A percentile compares a stretch with the other conserved stretches of the same genome.
These are phyloP conservation scores for Oryzias sinensis DNA, from an alignment of 2,797 vertebrate species.

Conservation along the genomic window DNA sequence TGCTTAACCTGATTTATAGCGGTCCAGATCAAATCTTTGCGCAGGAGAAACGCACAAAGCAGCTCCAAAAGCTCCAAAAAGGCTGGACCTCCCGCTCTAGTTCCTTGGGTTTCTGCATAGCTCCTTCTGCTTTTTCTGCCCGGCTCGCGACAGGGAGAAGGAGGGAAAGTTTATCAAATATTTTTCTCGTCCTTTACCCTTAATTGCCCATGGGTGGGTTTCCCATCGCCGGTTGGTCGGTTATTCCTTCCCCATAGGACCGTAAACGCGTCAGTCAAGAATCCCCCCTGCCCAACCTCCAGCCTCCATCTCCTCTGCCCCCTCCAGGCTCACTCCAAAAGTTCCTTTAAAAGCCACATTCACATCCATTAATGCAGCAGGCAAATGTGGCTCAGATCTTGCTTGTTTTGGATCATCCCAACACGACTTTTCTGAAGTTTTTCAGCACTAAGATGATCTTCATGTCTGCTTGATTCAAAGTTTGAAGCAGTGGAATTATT, in stretches of 20 bases:
- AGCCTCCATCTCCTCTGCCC: slow-evolving; percentile 16
- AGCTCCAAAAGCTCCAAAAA: slow-evolving; percentile 7
- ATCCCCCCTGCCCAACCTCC: slow-evolving; percentile 47
- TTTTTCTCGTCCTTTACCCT: slow-evolving; percentile 85
- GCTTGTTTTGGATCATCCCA: not conserved
- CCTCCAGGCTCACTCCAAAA: slow-evolving; percentile 35
- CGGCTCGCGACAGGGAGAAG: slow-evolving; percentile 26
- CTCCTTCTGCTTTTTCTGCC: slow-evolving; percentile 28
- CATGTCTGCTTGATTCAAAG: not conserved
- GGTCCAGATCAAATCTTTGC: slow-evolving; percentile 18
- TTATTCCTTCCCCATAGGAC: slow-evolving; percentile 69
- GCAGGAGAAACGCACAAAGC: slow-evolving; percentile 10
- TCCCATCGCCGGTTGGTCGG: slow-evolving; percentile 62
- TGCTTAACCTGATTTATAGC: slow-evolving; percentile 28
- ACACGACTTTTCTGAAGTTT: not conserved
- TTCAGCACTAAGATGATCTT: not conserved
- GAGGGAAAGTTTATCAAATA: slow-evolving; percentile 81
- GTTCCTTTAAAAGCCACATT: slow-evolving; percentile 35
- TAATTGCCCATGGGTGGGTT: slow-evolving; percentile 84
- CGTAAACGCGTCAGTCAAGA: slow-evolving; percentile 66
- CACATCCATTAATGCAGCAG: slow-evolving; percentile 18
- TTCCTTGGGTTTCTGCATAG: slow-evolving; percentile 35
- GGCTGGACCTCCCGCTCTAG: slow-evolving; percentile 28
- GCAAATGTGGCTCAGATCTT: not conserved
- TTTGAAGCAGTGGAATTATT: slow-evolving; percentile 29